Evolutionary conservation across 2,113 vertebrate species (phyloP).

Genomic region (Typhlomys cinereus): DNA sequence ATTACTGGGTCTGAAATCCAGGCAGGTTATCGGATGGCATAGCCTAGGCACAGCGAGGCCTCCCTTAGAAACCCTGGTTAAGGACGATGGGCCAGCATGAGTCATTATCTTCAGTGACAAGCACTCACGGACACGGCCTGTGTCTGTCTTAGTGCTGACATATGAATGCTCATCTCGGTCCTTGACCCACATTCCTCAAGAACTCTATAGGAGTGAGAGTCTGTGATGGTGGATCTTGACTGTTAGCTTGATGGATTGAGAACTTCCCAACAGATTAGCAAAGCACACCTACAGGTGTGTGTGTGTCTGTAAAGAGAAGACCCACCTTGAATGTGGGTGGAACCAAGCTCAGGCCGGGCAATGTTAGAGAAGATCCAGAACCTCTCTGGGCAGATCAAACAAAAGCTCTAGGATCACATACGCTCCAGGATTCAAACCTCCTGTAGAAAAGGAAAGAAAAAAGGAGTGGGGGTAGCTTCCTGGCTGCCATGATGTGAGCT

Average conservation of each 20-base stretch:
- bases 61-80: neutral
- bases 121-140: neutral
- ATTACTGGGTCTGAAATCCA: neutral
- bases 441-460: neutral
- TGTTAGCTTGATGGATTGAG: neutral
- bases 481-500: neutral
- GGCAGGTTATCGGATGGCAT: rapidly evolving
- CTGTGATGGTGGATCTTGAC: neutral
- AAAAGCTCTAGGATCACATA: neutral
- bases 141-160: neutral
- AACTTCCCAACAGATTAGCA: neutral
- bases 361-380: neutral
- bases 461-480: too few relatives aligned
- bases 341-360: too few relatives aligned
- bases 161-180: neutral
- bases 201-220: neutral
- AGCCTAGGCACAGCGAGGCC: neutral
- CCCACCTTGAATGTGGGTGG: neutral
- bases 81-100: rapidly evolving
- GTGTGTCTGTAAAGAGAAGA: neutral
- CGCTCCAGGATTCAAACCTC: neutral
- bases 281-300: too few relatives aligned
- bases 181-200: neutral
- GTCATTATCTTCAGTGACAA: neutral
- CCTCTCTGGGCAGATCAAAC: neutral